phyloP scores from a whole-genome alignment of 2,113 vertebrate genomes.

The Xenus cinereus region DNA sequence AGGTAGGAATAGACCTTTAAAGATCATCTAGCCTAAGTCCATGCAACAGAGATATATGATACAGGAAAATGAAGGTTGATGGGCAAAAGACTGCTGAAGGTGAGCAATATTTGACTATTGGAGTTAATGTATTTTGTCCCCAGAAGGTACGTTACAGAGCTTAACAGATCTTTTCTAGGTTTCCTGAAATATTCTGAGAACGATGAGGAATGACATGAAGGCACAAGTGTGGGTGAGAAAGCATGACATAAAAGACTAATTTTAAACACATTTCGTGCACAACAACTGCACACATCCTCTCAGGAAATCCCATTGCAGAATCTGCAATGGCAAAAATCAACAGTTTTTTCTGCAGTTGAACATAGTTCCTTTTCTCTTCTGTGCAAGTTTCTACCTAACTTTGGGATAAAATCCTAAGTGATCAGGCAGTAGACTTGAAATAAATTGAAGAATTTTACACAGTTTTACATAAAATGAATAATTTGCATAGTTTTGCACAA shows the following conservation, averaged over 20 bases:
- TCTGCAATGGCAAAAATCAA: neutral
- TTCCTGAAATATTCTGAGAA: neutral
- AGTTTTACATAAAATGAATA: neutral
- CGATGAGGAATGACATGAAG: neutral
- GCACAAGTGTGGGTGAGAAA: neutral
- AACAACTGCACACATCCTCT: neutral
- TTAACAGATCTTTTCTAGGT: neutral
- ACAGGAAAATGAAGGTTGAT: neutral
- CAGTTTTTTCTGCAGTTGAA: neutral
- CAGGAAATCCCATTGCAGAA: neutral
- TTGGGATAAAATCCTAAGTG: neutral
- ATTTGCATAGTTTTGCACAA: neutral
- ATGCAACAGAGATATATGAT: rapidly evolving
- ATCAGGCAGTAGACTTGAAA: neutral
- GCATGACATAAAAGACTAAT: neutral
- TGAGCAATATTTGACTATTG: neutral
- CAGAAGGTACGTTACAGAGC: neutral
- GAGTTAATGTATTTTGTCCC: neutral
- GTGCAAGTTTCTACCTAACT: neutral
- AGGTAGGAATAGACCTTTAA: neutral
- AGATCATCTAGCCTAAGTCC: neutral
- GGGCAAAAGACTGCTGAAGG: neutral
- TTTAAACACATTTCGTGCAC: neutral
- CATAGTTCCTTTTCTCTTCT: neutral
- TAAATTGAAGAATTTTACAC: neutral